Evolutionary conservation across 2,888 invertebrate genomes (phyloP), one percentile per base, ranked within the genome.

Genomic region (Amorpha juglandis): DNA sequence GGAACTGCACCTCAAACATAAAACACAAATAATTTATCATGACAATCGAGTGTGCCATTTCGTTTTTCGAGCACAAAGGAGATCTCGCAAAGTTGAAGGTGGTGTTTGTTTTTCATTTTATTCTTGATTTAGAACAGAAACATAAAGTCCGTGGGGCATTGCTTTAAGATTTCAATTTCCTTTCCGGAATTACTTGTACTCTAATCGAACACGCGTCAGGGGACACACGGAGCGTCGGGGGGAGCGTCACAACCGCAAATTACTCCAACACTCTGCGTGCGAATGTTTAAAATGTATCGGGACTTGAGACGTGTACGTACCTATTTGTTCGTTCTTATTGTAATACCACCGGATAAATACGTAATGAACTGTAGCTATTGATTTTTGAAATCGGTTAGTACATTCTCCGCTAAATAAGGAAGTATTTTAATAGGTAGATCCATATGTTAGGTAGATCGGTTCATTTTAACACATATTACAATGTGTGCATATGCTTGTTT

Each of bases 111-210:
- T 88, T 88, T 83, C 84, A 90, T 89, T 88, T 86, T 83, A 81
- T 86, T 83, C 83, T 79, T 79, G 80, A 78, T 81, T 80, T 79
- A 78, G 84, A 81, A 78, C 78, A 82, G 85, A 84, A 88, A 87
- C 86, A 88, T 87, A 76, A 83, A 88, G 84, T 92, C 92, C 87
- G 84, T 88, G 81, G 92, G 88, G 92, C 88, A 91, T 90, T 91
- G 89, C 92, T 88, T 88, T 90, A 91, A 92, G 92, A 92, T 93
- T 93, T 93, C 92, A 92, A 93, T 93, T 93, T 93, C 92, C 92
- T 91, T 92, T 87, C 87, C 89, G 91, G 90, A 93, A 93, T 93
- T 92, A 93, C 92, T 91, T 89, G 90, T 88, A 83, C 87, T 90
- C 88, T 92, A 92, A 93, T 93, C 92, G 92, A 92, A 91, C 92